Conservation (phyloP, 2,797 vertebrate genomes). For the Gila robusta region DNA sequence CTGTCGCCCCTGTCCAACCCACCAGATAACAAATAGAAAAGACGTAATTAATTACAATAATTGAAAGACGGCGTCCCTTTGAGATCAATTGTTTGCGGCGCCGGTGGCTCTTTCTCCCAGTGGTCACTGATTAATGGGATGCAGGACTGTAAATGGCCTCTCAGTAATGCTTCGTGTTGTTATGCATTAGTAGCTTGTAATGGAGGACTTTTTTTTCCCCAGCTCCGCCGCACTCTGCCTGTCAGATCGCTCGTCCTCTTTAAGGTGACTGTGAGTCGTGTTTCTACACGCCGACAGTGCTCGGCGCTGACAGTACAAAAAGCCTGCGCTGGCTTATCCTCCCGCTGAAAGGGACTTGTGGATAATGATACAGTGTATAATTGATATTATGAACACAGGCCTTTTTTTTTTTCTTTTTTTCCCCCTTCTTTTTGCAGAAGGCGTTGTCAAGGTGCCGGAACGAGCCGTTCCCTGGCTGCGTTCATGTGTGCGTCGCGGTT, state of each 20-base stretch:
- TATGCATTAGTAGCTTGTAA: constrained; percentile 55
- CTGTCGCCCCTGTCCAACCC: constrained; percentile 20
- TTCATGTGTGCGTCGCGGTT: constrained; percentile 43
- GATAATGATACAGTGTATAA: constrained; percentile 43
- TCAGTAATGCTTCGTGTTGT: constrained; percentile 48
- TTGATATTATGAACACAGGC: constrained; percentile 45
- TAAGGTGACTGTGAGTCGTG: constrained; percentile 54
- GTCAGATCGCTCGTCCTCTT: constrained; percentile 41
- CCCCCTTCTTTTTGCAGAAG: not conserved
- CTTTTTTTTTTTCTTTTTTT: not conserved
- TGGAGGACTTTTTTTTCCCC: constrained; percentile 35
- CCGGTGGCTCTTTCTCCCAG: constrained; percentile 49
- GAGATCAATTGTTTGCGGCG: constrained; percentile 62
- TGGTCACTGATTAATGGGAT: constrained; percentile 64
- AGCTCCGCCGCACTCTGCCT: not conserved
- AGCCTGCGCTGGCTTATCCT: constrained; percentile 3
- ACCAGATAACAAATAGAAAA: constrained; percentile 61
- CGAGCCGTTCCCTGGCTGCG: not conserved
- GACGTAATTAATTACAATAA: constrained; percentile 64
- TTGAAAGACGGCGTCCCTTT: constrained; percentile 53
- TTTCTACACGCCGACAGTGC: constrained; percentile 20
- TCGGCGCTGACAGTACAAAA: constrained; percentile 18
- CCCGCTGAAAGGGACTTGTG: constrained; percentile 12
- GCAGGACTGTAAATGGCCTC: constrained; percentile 54
- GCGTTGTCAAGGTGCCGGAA: constrained; percentile 23